A percentile compares a stretch with the other conserved stretches of the same genome.
These are phyloP conservation scores for Diorhabda carinulata DNA, from an alignment of 1,140 invertebrate genomes.

Conservation along the genomic window DNA sequence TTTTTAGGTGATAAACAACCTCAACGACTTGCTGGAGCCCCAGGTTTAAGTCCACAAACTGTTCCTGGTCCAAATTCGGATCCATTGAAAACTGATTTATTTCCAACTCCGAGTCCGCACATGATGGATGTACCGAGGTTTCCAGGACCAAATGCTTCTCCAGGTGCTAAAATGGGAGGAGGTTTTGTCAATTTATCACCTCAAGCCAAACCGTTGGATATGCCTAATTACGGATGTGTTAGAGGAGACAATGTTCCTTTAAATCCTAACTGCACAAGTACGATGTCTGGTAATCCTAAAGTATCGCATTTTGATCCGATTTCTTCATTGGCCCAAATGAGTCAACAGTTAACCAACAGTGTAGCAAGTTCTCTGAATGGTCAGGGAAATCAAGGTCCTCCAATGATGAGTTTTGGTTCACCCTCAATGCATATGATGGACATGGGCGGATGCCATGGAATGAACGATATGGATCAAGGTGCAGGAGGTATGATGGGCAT, in stretches of 20 bases:
- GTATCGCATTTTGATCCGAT: slow-evolving; percentile 82
- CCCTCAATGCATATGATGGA: slow-evolving; percentile 58
- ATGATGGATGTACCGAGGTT: slow-evolving; percentile 47
- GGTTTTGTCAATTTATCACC: slow-evolving; percentile 44
- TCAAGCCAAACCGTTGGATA: slow-evolving; percentile 44
- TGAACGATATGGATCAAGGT: slow-evolving; percentile 45
- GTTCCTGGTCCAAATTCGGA: slow-evolving; percentile 41
- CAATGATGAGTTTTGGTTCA: slow-evolving; percentile 58
- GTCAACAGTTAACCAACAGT: slow-evolving; percentile 79
- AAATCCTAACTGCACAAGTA: slow-evolving; percentile 72
- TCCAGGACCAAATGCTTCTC: slow-evolving; percentile 43
- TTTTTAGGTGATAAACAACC: slow-evolving; percentile 35
- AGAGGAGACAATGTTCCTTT: slow-evolving; percentile 76
- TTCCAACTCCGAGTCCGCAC: slow-evolving; percentile 44
- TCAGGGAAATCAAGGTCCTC: slow-evolving; percentile 53
- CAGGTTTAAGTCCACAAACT: slow-evolving; percentile 45
- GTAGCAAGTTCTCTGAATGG: slow-evolving; percentile 55
- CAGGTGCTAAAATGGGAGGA: slow-evolving; percentile 43
- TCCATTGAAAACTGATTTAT: slow-evolving; percentile 43
- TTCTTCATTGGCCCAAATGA: slow-evolving; percentile 90
- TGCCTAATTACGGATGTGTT: slow-evolving; percentile 48
- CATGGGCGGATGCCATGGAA: slow-evolving; percentile 44
- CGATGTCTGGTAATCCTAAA: slow-evolving; percentile 56
- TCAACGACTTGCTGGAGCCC: slow-evolving; percentile 29
- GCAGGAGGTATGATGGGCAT: slow-evolving; percentile 44